Evolutionary conservation across 2,888 invertebrate species (phyloP).

Genomic region (Masnerella sp.): DNA sequence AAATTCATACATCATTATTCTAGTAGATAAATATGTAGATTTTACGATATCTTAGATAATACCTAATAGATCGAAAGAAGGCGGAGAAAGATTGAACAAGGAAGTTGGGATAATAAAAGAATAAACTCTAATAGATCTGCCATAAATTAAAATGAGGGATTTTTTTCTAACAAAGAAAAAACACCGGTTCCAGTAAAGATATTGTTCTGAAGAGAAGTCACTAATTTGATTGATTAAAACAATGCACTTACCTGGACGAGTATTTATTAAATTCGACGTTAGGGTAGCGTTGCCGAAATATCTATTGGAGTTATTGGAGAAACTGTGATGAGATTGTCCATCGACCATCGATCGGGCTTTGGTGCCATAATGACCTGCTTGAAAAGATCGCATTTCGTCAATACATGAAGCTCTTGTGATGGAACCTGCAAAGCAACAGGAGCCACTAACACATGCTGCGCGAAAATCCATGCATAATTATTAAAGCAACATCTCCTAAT

Average conservation of each 20-base stretch:
- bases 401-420: conserved; percentile 77
- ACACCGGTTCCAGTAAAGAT: too few relatives aligned
- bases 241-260: conserved; percentile 82
- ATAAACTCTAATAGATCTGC: too few relatives aligned
- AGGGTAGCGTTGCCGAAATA: conserved; percentile 84
- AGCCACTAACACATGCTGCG: conserved; percentile 40
- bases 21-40: conserved; percentile 19
- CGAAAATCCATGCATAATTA: conserved; percentile 12
- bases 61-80: too few relatives aligned
- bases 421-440: conserved; percentile 66
- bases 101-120: too few relatives aligned
- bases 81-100: too few relatives aligned
- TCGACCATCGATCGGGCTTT: conserved; percentile 83
- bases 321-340: conserved; percentile 93
- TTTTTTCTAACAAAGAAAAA: too few relatives aligned
- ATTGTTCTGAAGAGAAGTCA: neutral
- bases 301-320: conserved; percentile 82
- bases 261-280: conserved; percentile 87
- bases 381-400: conserved; percentile 87
- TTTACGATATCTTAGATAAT: conserved; percentile 28
- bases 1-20: conserved; percentile 15
- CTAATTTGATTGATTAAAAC: too few relatives aligned
- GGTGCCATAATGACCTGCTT: conserved; percentile 84
- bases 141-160: too few relatives aligned
- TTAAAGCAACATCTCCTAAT: too few relatives aligned